Evolutionary conservation across 2,888 invertebrate genomes (phyloP).

Genomic region (Lasioglossum oenotherae): DNA sequence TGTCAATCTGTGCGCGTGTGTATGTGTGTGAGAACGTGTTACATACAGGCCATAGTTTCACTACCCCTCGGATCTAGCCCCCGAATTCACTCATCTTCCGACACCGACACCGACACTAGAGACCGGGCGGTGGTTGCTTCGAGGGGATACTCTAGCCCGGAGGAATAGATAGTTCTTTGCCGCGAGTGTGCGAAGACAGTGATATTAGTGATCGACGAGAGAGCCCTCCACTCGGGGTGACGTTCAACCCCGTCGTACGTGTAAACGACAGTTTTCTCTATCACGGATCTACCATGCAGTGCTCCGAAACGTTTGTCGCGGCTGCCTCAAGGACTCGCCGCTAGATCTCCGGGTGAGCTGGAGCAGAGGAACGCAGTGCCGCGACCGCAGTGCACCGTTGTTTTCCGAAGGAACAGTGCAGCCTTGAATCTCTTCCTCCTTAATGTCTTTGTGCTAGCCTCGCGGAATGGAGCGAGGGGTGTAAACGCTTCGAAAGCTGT

Average conservation of each 20-base stretch:
- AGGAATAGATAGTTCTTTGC: neutral
- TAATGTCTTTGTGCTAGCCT: neutral
- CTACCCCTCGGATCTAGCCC: conserved; percentile 21
- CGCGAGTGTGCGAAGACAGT: neutral
- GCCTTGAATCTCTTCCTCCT: neutral
- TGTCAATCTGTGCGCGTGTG: conserved; percentile 32
- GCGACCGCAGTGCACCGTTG: neutral
- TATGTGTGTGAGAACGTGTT: conserved; percentile 46
- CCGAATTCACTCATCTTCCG: neutral
- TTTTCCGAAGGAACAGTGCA: neutral
- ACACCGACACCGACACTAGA: neutral
- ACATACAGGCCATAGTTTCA: conserved; percentile 38
- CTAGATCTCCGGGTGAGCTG: neutral
- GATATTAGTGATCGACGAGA: neutral
- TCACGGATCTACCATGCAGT: conserved; percentile 53
- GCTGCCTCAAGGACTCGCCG: neutral
- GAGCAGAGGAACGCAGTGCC: neutral
- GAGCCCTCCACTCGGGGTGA: neutral
- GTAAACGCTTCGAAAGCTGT: neutral
- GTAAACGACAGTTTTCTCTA: neutral
- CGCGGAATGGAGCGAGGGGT: neutral
- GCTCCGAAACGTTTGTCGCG: neutral
- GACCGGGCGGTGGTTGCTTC: neutral
- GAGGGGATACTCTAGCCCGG: neutral
- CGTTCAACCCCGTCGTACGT: neutral